Evolutionary conservation across 2,888 invertebrate genomes (phyloP).

Genomic region (Acanthosepion pharaonis): DNA sequence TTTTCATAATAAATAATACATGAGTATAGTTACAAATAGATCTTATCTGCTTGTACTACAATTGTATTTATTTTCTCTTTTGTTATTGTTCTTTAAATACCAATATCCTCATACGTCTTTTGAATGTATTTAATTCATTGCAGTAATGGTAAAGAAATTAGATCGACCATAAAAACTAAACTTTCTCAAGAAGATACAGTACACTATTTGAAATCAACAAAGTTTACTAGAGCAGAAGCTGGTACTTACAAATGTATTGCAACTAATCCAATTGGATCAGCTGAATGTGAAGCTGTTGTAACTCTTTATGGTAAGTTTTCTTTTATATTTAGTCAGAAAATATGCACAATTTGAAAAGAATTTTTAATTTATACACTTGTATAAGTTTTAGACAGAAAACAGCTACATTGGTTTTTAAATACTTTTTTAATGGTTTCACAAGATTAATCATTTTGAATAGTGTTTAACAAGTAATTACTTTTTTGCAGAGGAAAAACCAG

Average conservation of each 20-base stretch:
- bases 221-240: slow-evolving; percentile 63
- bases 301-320: slow-evolving; percentile 86
- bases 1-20: too few species aligned
- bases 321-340: neutral
- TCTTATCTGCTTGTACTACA: too few species aligned
- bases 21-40: too few species aligned
- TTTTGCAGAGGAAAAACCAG: slow-evolving; percentile 46
- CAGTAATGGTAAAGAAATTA: slow-evolving; percentile 56
- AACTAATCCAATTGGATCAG: slow-evolving; percentile 90
- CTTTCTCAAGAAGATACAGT: slow-evolving; percentile 80
- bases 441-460: neutral
- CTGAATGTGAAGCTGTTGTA: slow-evolving; percentile 78
- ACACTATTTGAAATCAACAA: slow-evolving; percentile 65
- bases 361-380: neutral
- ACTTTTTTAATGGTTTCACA: neutral
- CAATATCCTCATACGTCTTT: neutral
- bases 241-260: slow-evolving; percentile 98
- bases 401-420: neutral
- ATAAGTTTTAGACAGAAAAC: too few species aligned
- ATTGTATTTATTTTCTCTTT: too few species aligned
- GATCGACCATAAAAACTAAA: slow-evolving; percentile 82
- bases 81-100: too few species aligned
- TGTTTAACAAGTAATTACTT: neutral
- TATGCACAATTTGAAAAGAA: neutral
- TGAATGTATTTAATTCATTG: neutral